phyloP scores from a whole-genome alignment of 2,797 vertebrate species.

The Morelia viridis region DNA sequence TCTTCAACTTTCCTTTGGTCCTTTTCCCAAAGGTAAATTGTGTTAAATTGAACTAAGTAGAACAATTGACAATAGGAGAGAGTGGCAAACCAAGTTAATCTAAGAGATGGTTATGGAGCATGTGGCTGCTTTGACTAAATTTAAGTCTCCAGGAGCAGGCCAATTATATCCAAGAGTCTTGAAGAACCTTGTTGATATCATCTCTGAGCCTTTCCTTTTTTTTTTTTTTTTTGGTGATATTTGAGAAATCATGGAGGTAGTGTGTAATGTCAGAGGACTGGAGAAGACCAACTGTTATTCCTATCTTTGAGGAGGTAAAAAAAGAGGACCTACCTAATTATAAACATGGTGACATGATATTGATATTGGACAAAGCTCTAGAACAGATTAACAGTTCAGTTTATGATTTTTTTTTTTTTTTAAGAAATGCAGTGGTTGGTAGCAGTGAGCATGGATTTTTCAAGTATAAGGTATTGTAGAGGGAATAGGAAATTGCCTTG shows the following conservation, averaged over 20 bases:
- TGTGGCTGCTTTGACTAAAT: background rate
- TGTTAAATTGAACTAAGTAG: background rate
- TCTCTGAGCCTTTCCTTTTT: background rate
- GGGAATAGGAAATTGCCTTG: too few relatives aligned
- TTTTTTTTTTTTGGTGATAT: background rate
- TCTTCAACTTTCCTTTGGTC: background rate
- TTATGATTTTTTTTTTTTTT: background rate
- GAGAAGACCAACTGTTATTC: background rate
- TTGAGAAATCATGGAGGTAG: background rate
- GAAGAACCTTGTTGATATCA: background rate
- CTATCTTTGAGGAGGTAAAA: background rate
- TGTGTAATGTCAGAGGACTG: background rate
- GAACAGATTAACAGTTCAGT: background rate
- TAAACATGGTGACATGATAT: background rate
- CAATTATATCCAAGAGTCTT: background rate
- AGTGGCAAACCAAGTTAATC: background rate
- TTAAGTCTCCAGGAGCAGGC: background rate
- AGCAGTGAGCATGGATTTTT: background rate
- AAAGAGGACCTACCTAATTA: background rate
- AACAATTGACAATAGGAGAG: background rate
- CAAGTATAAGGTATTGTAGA: background rate
- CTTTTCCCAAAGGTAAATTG: background rate
- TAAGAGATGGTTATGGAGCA: background rate
- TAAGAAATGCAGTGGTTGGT: background rate
- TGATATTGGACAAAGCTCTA: background rate